phyloP scores from a whole-genome alignment of 2,797 vertebrate species.

The Buceros bicornis region DNA sequence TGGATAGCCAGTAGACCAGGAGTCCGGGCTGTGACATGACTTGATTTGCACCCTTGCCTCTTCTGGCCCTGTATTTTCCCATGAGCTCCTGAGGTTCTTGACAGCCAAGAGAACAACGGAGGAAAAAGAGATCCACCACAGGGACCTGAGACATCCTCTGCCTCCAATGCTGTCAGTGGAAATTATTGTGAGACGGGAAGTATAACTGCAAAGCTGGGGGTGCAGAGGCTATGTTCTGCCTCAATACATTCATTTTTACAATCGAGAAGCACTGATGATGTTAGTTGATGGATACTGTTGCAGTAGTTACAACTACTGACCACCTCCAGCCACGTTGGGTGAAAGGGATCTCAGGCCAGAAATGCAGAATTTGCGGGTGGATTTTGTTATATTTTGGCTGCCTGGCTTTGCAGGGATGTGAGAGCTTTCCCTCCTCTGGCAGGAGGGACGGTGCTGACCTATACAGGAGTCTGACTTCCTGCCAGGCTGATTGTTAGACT shows the following conservation, averaged over 20 bases:
- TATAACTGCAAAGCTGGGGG: not conserved
- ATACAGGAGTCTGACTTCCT: not conserved
- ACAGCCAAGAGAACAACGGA: accelerated
- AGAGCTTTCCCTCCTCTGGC: not conserved
- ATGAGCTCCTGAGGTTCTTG: not conserved
- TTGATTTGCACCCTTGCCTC: not conserved
- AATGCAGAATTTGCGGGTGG: not conserved
- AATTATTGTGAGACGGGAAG: not conserved
- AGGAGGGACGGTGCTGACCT: not conserved
- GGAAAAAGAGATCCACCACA: not conserved
- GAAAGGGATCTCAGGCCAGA: not conserved
- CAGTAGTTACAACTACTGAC: not conserved
- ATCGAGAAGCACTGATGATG: not conserved
- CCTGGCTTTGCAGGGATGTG: accelerated
- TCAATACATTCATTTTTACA: not conserved
- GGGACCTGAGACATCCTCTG: not conserved
- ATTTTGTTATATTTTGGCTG: not conserved
- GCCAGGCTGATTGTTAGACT: not conserved
- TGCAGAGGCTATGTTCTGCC: not conserved
- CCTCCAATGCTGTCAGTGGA: accelerated
- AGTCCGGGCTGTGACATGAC: not conserved
- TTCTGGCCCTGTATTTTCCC: not conserved
- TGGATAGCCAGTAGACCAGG: not conserved
- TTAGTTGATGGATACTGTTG: not conserved
- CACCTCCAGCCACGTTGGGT: accelerated